Percentiles rank a stretch among this genome's conserved stretches.
Evolutionary conservation across 2,797 vertebrate species (phyloP).

Genomic region (Gymnothorax reevesii): DNA sequence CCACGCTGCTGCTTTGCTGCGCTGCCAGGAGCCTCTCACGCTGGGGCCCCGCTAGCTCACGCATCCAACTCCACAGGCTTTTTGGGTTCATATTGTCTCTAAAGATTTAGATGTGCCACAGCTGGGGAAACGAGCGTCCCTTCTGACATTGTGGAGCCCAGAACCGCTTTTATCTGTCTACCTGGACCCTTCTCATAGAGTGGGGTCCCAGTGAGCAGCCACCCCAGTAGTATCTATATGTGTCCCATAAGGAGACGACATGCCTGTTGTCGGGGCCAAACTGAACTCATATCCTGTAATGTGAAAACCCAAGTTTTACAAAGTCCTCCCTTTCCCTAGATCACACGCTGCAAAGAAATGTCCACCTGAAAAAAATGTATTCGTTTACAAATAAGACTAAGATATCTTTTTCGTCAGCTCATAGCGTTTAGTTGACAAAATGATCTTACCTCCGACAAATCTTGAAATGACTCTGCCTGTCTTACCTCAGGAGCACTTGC

Average conservation of each 20-base stretch:
- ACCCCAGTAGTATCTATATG: constrained; percentile 65
- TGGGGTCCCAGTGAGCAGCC: constrained; percentile 68
- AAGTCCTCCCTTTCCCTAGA: neutral
- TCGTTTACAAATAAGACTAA: too few relatives aligned
- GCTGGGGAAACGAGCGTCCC: neutral
- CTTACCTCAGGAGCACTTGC: too few relatives aligned
- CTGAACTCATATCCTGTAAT: neutral
- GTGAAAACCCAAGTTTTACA: neutral
- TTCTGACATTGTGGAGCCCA: neutral
- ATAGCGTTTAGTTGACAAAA: too few relatives aligned
- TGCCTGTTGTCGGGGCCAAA: constrained; percentile 44
- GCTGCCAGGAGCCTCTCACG: neutral
- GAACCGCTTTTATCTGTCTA: neutral
- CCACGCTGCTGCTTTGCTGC: neutral
- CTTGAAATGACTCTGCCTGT: too few relatives aligned
- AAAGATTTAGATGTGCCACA: neutral
- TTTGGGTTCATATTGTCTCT: neutral
- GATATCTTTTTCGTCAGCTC: too few relatives aligned
- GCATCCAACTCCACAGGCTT: neutral
- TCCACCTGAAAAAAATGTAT: too few relatives aligned
- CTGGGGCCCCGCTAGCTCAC: neutral
- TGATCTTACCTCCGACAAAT: too few relatives aligned
- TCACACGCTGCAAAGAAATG: neutral
- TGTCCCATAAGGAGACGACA: constrained; percentile 57
- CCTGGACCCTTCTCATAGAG: constrained; percentile 15